Evolutionary conservation across 1,140 invertebrate species (phyloP).

Genomic region (Cheumatopsyche charites): DNA sequence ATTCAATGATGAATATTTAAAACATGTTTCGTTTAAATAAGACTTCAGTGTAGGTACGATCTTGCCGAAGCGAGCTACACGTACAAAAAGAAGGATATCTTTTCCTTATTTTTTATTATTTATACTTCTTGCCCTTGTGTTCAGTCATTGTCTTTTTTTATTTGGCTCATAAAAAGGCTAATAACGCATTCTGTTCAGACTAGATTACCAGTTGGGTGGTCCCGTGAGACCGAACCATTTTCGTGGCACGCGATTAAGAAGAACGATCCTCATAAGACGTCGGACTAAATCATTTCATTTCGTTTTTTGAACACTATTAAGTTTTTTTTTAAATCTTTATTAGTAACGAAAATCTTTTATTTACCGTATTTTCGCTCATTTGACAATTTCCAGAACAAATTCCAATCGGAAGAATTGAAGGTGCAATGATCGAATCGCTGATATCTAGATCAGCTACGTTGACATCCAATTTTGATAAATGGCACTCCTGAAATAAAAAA

Average conservation of each 20-base stretch:
- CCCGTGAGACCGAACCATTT: not conserved
- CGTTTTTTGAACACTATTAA: no score
- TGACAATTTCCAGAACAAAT: conserved; percentile 35
- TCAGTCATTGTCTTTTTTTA: not conserved
- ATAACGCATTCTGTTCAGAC: not conserved
- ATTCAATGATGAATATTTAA: no score
- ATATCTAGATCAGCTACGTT: conserved; percentile 25
- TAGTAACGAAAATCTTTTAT: no score
- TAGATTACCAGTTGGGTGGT: conserved; percentile 11
- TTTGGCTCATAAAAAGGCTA: conserved; percentile 8
- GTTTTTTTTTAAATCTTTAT: no score
- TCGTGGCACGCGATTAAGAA: not conserved
- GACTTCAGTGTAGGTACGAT: no score
- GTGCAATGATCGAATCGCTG: conserved; percentile 29
- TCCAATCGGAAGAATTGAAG: conserved; percentile 11
- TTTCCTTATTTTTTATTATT: conserved; percentile 7
- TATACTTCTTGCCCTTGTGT: no score
- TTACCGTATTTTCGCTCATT: not conserved
- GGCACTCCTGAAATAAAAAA: no score
- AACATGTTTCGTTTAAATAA: no score
- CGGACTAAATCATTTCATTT: no score
- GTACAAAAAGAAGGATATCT: conserved; percentile 3
- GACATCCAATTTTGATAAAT: no score
- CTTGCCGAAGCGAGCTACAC: no score
- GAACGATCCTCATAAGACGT: no score